These are phyloP conservation scores for Hippasteria phrygiana DNA, from an alignment of 53 echinoderm and acorn worm species.

Conservation along the genomic window DNA sequence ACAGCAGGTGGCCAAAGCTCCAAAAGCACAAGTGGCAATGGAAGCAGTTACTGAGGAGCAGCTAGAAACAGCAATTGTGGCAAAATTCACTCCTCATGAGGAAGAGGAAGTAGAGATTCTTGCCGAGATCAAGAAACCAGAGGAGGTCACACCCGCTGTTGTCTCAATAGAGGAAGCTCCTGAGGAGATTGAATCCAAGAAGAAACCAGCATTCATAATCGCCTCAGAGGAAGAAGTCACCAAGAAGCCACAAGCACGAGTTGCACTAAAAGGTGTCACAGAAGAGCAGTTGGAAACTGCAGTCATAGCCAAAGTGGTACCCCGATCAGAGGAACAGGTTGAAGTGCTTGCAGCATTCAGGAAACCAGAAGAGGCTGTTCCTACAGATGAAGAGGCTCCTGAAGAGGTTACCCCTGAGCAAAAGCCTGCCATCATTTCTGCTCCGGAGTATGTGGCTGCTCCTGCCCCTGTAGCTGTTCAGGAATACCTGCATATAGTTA, in stretches of 20 bases:
- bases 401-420: slow-evolving; percentile 42
- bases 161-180: slow-evolving; percentile 59
- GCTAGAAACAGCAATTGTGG: slow-evolving; percentile 23
- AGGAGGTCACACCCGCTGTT: slow-evolving; percentile 47
- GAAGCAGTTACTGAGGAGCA: slow-evolving; percentile 54
- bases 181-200: slow-evolving; percentile 39
- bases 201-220: slow-evolving; percentile 49
- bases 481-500: slow-evolving; percentile 50
- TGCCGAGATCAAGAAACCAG: slow-evolving; percentile 51
- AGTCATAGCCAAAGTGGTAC: slow-evolving; percentile 18
- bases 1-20: slow-evolving; percentile 21
- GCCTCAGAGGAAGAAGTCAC: slow-evolving; percentile 7
- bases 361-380: slow-evolving; percentile 32
- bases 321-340: slow-evolving; percentile 35
- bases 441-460: slow-evolving; percentile 30
- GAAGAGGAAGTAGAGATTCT: slow-evolving; percentile 63
- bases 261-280: slow-evolving; percentile 18
- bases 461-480: slow-evolving; percentile 42
- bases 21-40: slow-evolving; percentile 23
- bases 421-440: slow-evolving; percentile 21
- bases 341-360: slow-evolving; percentile 36
- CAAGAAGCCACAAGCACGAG: neutral
- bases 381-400: slow-evolving; percentile 52
- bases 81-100: slow-evolving; percentile 27
- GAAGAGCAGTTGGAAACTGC: slow-evolving; percentile 45